A percentile compares a stretch with the other conserved stretches of the same genome.
phyloP scores from a whole-genome alignment of 2,113 vertebrate species.

The Leptobrachium leishanense region DNA sequence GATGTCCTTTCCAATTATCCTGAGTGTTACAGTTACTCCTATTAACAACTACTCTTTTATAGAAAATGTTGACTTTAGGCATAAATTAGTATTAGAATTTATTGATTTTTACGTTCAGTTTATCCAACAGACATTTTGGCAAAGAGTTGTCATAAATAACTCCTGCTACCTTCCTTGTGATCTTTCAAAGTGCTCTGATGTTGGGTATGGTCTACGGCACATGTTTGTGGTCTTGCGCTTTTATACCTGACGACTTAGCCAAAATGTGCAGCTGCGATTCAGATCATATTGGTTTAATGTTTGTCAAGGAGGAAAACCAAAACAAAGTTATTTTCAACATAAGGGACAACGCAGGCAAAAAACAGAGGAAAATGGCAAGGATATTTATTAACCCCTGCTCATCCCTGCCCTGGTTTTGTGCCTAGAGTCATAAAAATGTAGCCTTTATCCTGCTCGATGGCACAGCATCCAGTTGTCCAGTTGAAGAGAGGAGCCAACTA shows the following conservation, averaged over 20 bases:
- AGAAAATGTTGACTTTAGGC: conserved; percentile 9
- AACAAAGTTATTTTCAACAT: not conserved
- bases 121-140: conserved; percentile 17
- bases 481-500: too few species aligned
- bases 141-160: not conserved
- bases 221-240: conserved; percentile 1
- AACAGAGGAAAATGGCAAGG: too few species aligned
- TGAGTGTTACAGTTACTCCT: too few species aligned
- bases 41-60: not conserved
- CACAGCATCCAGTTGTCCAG: too few species aligned
- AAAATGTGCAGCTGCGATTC: conserved; percentile 1
- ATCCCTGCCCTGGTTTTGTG: too few species aligned
- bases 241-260: not conserved
- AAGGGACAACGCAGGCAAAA: too few species aligned
- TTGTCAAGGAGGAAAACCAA: not conserved
- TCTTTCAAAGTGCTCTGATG: not conserved
- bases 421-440: too few species aligned
- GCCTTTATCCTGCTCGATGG: too few species aligned
- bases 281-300: conserved; percentile 15
- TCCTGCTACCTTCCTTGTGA: not conserved
- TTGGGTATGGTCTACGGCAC: conserved; percentile 14
- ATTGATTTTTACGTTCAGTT: not conserved
- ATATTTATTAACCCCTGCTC: too few species aligned
- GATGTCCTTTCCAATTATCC: not conserved
- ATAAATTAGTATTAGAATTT: conserved; percentile 1